Evolutionary conservation across 2,113 vertebrate species (phyloP).

Genomic region (Carettochelys insculpta): DNA sequence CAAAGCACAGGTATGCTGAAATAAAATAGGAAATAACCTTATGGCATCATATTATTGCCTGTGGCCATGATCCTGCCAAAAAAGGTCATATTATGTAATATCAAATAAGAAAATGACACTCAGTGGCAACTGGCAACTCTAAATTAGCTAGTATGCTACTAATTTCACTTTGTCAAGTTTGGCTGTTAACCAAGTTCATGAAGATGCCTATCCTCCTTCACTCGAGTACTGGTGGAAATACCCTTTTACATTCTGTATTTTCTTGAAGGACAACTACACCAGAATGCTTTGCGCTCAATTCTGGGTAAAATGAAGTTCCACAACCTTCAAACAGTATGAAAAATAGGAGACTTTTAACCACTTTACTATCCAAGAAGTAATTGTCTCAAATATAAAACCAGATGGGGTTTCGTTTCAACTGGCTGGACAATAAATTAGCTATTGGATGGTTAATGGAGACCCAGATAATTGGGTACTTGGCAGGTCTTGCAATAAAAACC

Average conservation of each 20-base stretch:
- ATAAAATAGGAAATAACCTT: too few species aligned
- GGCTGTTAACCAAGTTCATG: neutral
- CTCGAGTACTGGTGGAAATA: neutral
- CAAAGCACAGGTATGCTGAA: too few species aligned
- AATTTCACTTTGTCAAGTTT: neutral
- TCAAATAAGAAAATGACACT: too few species aligned
- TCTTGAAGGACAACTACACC: neutral
- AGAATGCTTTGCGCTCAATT: neutral
- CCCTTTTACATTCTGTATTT: neutral
- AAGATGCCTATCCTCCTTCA: neutral
- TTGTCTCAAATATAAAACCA: neutral
- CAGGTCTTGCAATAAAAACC: neutral
- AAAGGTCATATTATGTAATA: too few species aligned
- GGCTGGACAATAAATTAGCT: neutral
- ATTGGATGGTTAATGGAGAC: neutral
- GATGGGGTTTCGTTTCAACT: neutral
- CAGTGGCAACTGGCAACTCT: too few species aligned
- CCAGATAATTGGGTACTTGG: neutral
- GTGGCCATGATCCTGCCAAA: too few species aligned
- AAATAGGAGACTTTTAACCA: neutral
- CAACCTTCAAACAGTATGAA: neutral
- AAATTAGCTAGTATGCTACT: rapidly evolving
- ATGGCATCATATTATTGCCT: too few species aligned
- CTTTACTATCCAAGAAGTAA: neutral
- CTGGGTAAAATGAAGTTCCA: neutral